Percentiles rank a stretch among this genome's conserved stretches.
These are phyloP conservation scores for Macaca fascicularis DNA, from an alignment of 2,113 vertebrate species.

Conservation along the genomic window T2T-MFA8v1.1 NC_088381.1:102116001-102116500, in stretches of 20 bases:
- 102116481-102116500: not conserved
- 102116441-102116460: not conserved
- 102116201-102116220: constrained; percentile 1
- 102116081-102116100: not conserved
- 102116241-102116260: not conserved
- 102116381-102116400: not conserved
- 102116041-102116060: not conserved
- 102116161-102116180: not conserved
- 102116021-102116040: not conserved
- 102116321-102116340: not conserved
- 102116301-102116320: not conserved
- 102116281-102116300: not conserved
- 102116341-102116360: not conserved
- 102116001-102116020: not conserved
- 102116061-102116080: not conserved
- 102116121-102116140: not conserved
- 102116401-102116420: not conserved
- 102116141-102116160: not conserved
- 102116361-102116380: not conserved
- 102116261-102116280: not conserved
- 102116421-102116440: not conserved
- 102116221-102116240: not conserved
- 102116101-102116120: not conserved
- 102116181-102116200: not conserved
- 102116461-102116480: not conserved